Percentiles rank a stretch among this genome's conserved stretches.
Conservation (phyloP, 2,888 invertebrate species). For the Tipula helvola region DNA sequence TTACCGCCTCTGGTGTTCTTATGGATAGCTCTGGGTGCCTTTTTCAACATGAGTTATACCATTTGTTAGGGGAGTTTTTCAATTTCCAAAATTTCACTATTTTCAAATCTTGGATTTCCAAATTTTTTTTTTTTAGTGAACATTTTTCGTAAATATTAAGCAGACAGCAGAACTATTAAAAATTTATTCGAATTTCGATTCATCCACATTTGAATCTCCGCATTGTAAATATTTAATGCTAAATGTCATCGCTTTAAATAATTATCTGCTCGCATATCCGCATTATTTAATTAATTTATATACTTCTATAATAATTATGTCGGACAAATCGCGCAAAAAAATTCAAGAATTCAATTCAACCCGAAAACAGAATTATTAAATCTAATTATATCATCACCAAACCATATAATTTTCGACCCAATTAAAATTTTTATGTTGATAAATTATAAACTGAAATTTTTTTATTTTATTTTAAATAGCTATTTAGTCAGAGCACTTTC, state of each 20-base stretch:
- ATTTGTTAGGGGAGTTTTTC: too few relatives aligned
- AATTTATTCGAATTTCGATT: too few relatives aligned
- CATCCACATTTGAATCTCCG: too few relatives aligned
- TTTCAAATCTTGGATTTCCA: too few relatives aligned
- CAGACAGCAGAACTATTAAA: too few relatives aligned
- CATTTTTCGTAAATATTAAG: too few relatives aligned
- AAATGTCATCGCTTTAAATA: background rate
- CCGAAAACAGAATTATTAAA: background rate
- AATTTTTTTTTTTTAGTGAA: too few relatives aligned
- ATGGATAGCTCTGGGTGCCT: too few relatives aligned
- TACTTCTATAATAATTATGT: background rate
- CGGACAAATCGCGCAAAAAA: background rate
- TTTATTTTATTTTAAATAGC: background rate
- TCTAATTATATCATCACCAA: slow-evolving; percentile 4
- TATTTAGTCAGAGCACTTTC: background rate
- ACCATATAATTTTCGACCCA: background rate
- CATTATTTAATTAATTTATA: background rate
- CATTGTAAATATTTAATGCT: background rate
- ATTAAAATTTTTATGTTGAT: background rate
- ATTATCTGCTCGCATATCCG: background rate
- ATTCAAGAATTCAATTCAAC: background rate
- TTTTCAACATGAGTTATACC: too few relatives aligned
- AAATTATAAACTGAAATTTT: background rate
- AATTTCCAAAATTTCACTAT: too few relatives aligned
- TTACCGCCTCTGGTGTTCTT: too few relatives aligned